A percentile compares a stretch with the other conserved stretches of the same genome.
Conservation (phyloP, 30 jellyfish, hydroid and myxozoan genomes). For the Catostylus mosaicus region DNA sequence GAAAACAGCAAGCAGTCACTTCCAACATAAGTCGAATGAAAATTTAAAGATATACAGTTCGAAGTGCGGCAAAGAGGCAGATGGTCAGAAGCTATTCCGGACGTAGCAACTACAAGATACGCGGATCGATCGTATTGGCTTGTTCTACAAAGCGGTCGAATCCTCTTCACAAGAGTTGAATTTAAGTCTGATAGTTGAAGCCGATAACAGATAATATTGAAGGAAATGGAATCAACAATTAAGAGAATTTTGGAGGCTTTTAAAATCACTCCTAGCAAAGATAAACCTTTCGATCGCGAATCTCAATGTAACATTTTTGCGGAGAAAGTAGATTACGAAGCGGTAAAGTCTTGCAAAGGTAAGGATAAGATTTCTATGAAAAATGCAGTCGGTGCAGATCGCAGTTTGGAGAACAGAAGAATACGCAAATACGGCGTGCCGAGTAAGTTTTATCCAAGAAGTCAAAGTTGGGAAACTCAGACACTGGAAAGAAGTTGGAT, state of each 20-base stretch:
- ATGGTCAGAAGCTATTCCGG: not conserved
- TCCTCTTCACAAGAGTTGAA: too few species aligned
- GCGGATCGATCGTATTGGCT: too few species aligned
- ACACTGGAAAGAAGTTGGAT: not conserved
- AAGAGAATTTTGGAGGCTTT: conserved; percentile 32
- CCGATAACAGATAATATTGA: not conserved
- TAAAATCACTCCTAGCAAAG: conserved; percentile 10
- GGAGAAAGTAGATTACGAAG: not conserved
- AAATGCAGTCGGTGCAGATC: not conserved
- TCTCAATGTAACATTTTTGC: not conserved
- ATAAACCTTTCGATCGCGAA: conserved; percentile 2
- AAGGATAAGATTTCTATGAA: not conserved
- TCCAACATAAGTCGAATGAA: conserved; percentile 21
- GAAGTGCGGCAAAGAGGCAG: conserved; percentile 18
- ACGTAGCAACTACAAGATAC: not conserved
- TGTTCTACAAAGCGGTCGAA: too few species aligned
- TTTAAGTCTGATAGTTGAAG: too few species aligned
- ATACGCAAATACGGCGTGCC: conserved; percentile 30
- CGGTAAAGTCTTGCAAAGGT: not conserved
- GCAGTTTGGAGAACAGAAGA: not conserved
- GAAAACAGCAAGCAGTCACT: conserved; percentile 48
- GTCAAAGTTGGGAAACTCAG: conserved; percentile 37
- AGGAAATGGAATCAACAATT: conserved; percentile 30
- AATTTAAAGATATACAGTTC: conserved; percentile 8
- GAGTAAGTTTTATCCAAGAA: conserved; percentile 12